Conservation (phyloP, 2,797 vertebrate species). For the Erethizon dorsatum region DNA sequence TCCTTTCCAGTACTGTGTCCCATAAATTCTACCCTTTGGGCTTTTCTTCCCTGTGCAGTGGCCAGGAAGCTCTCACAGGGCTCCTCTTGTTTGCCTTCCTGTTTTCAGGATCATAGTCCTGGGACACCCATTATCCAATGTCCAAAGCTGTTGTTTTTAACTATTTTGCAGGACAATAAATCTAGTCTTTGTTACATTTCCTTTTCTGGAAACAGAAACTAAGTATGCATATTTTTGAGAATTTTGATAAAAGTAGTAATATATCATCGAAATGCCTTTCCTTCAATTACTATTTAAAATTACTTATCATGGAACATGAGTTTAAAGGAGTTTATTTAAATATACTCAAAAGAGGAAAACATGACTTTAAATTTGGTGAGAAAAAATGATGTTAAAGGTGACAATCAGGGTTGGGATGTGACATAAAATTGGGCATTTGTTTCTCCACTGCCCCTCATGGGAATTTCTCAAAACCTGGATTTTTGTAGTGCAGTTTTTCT, state of each 20-base stretch:
- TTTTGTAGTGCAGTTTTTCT: background rate
- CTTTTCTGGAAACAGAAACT: background rate
- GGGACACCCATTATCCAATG: background rate
- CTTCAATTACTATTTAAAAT: background rate
- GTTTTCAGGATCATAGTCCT: background rate
- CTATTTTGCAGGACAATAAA: background rate
- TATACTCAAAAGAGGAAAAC: background rate
- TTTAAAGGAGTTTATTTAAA: background rate
- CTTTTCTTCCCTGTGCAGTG: rapidly evolving
- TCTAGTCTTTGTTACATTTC: background rate
- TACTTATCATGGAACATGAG: background rate
- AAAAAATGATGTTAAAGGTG: too few species aligned
- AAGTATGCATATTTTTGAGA: background rate
- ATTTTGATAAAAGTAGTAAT: background rate
- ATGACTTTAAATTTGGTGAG: background rate
- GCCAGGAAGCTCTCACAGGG: rapidly evolving
- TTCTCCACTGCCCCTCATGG: background rate
- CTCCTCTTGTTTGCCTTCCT: background rate
- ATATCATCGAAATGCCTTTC: background rate
- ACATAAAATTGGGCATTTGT: background rate
- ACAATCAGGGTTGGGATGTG: background rate
- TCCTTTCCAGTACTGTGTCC: background rate
- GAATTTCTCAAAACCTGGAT: background rate
- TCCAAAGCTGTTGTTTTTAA: background rate
- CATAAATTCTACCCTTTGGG: background rate